These are phyloP conservation scores for Diabrotica balteata DNA, from an alignment of 2,888 invertebrate species.

Conservation along the genomic window DNA sequence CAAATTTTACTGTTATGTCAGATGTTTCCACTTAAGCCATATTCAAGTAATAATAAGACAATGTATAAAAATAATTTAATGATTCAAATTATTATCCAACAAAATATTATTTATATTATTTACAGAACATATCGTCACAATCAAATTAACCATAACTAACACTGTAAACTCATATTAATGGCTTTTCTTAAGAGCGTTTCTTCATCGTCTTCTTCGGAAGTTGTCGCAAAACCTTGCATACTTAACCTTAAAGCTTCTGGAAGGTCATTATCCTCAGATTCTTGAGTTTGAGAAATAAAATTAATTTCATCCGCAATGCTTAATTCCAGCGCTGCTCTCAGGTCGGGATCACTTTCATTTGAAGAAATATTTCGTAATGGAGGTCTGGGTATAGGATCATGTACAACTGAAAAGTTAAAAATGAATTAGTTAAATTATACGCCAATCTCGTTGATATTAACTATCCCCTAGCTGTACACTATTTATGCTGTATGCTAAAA, in stretches of 20 bases:
- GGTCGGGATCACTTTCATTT: constrained; percentile 59
- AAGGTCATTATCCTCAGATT: constrained; percentile 54
- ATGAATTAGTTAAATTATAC: too few species aligned
- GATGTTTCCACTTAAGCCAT: too few species aligned
- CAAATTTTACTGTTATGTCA: too few species aligned
- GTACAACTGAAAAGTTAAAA: background rate
- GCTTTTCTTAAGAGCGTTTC: constrained; percentile 56
- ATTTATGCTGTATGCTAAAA: too few species aligned
- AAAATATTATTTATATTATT: constrained; percentile 10
- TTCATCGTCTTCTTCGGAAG: constrained; percentile 52
- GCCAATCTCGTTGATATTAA: too few species aligned
- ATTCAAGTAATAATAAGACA: too few species aligned
- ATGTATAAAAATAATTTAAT: too few species aligned
- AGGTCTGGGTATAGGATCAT: constrained; percentile 50
- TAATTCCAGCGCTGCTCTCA: constrained; percentile 63
- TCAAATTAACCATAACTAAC: constrained; percentile 34
- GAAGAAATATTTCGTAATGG: constrained; percentile 39
- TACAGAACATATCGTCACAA: constrained; percentile 1
- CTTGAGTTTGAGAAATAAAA: constrained; percentile 31
- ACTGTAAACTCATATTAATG: constrained; percentile 59
- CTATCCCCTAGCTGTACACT: too few species aligned
- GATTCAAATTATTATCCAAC: background rate
- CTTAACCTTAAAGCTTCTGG: constrained; percentile 63
- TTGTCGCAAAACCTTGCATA: constrained; percentile 49
- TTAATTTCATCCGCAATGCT: constrained; percentile 59